These are phyloP conservation scores for Phenganax subtilis DNA, from an alignment of 92 coral and sea anemone species.

Conservation along the genomic window DNA sequence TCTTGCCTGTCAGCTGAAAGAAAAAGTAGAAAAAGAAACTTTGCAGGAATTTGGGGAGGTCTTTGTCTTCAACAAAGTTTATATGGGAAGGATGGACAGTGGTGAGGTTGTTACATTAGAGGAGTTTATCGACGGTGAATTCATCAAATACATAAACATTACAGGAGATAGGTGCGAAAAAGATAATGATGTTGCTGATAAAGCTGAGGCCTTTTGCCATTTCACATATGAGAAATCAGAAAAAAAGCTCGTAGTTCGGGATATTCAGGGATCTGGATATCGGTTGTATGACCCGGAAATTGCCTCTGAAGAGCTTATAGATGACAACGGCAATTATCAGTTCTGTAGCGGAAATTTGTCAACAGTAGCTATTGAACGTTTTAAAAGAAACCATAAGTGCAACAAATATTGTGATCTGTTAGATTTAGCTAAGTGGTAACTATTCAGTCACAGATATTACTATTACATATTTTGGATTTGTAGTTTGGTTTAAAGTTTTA, in stretches of 20 bases:
- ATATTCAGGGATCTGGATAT: conserved; percentile 52
- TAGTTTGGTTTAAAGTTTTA: too few relatives aligned
- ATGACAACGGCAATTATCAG: too few relatives aligned
- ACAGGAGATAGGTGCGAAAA: conserved; percentile 56
- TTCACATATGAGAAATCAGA: conserved; percentile 51
- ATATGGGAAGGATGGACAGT: conserved; percentile 48
- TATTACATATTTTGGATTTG: too few relatives aligned
- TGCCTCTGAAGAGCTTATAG: too few relatives aligned
- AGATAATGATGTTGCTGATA: conserved; percentile 41
- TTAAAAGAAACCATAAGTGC: neutral
- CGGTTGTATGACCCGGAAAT: too few relatives aligned
- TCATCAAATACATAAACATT: conserved; percentile 51
- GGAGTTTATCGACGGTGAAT: conserved; percentile 49
- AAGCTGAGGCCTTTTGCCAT: conserved; percentile 54
- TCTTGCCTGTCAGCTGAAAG: conserved; percentile 30
- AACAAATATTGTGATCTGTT: conserved; percentile 12
- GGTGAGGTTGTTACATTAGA: conserved; percentile 53
- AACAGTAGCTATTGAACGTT: neutral
- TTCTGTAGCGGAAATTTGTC: conserved; percentile 28
- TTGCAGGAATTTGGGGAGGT: conserved; percentile 41
- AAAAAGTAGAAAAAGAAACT: conserved; percentile 24
- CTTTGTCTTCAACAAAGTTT: conserved; percentile 48
- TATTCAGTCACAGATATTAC: neutral
- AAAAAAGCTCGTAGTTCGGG: conserved; percentile 43
- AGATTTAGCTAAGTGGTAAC: neutral